phyloP scores from a whole-genome alignment of 2,797 vertebrate genomes.

The Gobionotothen gibberifrons region DNA sequence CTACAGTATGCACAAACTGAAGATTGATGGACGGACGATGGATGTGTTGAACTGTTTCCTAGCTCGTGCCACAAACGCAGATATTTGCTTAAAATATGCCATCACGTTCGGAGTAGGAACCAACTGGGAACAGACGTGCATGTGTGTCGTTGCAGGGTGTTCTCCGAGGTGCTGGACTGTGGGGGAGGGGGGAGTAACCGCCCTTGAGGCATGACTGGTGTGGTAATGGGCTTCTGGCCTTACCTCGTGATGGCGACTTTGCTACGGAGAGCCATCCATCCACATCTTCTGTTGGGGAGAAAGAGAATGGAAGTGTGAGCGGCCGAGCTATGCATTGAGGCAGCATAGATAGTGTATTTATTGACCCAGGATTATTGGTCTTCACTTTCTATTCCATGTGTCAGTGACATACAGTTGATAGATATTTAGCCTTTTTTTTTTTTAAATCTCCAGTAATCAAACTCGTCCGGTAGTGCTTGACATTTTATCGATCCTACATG shows the following conservation, averaged over 20 bases:
- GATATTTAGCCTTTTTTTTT: slow-evolving; percentile 15
- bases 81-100: slow-evolving; percentile 25
- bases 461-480: slow-evolving; percentile 2
- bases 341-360: slow-evolving; percentile 14
- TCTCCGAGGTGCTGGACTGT: slow-evolving; percentile 31
- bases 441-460: slow-evolving; percentile 15
- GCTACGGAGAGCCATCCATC: slow-evolving; percentile 52
- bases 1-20: neutral
- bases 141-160: slow-evolving; percentile 31
- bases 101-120: neutral
- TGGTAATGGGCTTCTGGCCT: slow-evolving; percentile 66
- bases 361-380: slow-evolving; percentile 7
- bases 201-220: slow-evolving; percentile 77
- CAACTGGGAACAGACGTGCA: slow-evolving; percentile 22
- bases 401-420: slow-evolving; percentile 16
- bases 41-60: slow-evolving; percentile 6
- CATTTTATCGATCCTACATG: slow-evolving; percentile 16
- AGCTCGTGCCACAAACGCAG: neutral
- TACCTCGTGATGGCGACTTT: slow-evolving; percentile 43
- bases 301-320: slow-evolving; percentile 22
- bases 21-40: neutral
- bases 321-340: neutral
- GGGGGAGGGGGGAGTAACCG: slow-evolving; percentile 28
- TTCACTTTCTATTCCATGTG: slow-evolving; percentile 29
- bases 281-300: slow-evolving; percentile 40